Evolutionary conservation across 2,113 vertebrate genomes (phyloP), one percentile per base, ranked within the genome.

Genomic region (Perca fluviatilis): DNA sequence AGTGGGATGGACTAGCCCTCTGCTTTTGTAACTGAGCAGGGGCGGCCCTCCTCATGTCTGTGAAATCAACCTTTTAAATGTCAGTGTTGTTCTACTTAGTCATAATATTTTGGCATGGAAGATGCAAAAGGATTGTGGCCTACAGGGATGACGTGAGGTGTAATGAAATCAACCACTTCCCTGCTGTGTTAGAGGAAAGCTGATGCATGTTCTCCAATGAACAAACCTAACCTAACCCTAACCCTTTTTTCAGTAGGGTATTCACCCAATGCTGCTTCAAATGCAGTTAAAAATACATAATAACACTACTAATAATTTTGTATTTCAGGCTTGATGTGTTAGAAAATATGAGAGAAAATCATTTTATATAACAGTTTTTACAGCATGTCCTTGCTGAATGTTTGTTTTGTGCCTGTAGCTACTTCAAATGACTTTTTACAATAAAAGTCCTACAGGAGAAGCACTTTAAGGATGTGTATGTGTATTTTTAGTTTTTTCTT

Each of bases 121-220:
- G 40, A 33, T n/a, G 36, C 6, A 10, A 46, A 1, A 27, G 19
- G 25, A 12, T 16, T 27, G 11, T 49, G 3, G 30, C 30, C 30
- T 5, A 33, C 47, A 54, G 33, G n/a, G 25, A 40, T 50, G 65
- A 54, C 2, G 1, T 6, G 5, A 73, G 43, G 60, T 53, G 9
- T 43, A 61, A 27, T 77, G 18, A 58, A 36, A 69, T 61, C 21
- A 60, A 51, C 46, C 65, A 50, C 75, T 64, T 74, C 46, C 53
- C 74, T 47, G 64, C 40, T 68, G 43, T 16, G 36, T 64, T 46
- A 49, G 57, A 33, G 9, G 70, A n/a, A 58, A 30, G 54, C 8
- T 46, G 33, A 25, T 19, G 33, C 8, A 47, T 5, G 3, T 7
- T 13, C 30, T 56, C 2, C 5, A 27, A 6, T 12, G 5, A 3